Evolutionary conservation across 2,888 invertebrate species (phyloP), one percentile per base, ranked within the genome.

Genomic region (Drosophila hawaiiensis): DNA sequence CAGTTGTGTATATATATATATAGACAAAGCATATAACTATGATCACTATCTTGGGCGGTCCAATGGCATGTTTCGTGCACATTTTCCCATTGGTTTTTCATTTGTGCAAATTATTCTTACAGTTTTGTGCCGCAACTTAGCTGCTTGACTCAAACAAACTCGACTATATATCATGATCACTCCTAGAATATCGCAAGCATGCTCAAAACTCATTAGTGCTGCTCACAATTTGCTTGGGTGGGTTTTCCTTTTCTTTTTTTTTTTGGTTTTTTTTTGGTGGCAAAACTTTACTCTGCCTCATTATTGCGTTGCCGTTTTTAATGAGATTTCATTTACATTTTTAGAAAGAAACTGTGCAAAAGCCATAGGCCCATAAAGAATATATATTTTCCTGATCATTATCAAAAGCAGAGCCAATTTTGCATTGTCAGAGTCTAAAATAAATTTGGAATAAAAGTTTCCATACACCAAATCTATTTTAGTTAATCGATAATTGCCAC

Each of bases 21-120:
- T 41, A 5, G 35, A 0, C 37, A n/a, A 7, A 28, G 7, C 14
- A 49, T 22, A 61, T 43, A 50, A 22, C 33, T 25, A 49, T 61
- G 80, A 76, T 78, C 58, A 28, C 63, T 68, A 73, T 86, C 87
- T 79, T 81, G 89, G 87, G 89, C 79, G 89, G 79, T 86, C 79
- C 82, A 81, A 86, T 89, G 73, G 82, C 71, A 89, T 81, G 89
- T 89, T 88, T 29, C 59, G 16, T 54, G 60, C 55, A 73, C 50
- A 64, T 68, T 56, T 71, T 65, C 56, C 67, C 75, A 77, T 82
- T 76, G 72, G 65, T 62, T 52, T 19, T 16, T 35, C 16, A 25
- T 54, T 35, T 29, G 29, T 14, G 53, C 41, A 41, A 68, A 22
- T 50, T 49, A 39, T 49, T 56, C 49, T 67, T 16, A 50, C 54